Evolutionary conservation across 2,888 invertebrate genomes (phyloP), one percentile per base, ranked within the genome.

Genomic region (Rhagium mordax): DNA sequence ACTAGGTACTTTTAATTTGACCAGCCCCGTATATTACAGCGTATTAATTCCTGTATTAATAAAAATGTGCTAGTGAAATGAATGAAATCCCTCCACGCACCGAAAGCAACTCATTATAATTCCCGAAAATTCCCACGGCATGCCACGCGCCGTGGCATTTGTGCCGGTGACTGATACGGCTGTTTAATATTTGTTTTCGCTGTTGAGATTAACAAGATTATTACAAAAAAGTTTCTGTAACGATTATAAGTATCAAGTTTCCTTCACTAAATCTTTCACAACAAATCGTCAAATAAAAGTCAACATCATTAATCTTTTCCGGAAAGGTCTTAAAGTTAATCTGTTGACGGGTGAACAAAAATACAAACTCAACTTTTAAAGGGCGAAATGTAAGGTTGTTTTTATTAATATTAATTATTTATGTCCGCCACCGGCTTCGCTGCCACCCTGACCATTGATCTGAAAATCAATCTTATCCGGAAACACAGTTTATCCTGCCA

Each of bases 391-490:
- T 24, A 57, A 57, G 60, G 18, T 33, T 15, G 33, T 60, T 60
- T 48, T 33, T 74, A 68, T 71, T 59, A 62, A 55, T 67, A 74
- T 68, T 62, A 53, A 57, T 68, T 70, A 71, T 68, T 69, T 65
- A 64, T 71, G 72, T 64, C 60, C 49, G 18, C 59, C 66, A 67
- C 64, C 71, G 61, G 72, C 71, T 73, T 64, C 69, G 49, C 61
- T 59, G 68, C 68, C 55, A 62, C 64, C 53, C 51, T 75, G 70
- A 75, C 68, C 75, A 61, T 73, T 73, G 71, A 71, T 70, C 71
- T 72, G 49, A 53, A 72, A 72, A 75, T 75, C 75, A 75, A 75
- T 75, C 70, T 72, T 55, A 59, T 33, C 60, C 59, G 64, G 65
- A 71, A 74, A 71, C 18, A 62, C 47, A 74, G 71, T 66, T 71